phyloP scores from a whole-genome alignment of 2,888 invertebrate species.

The Entomobrya proxima region DNA sequence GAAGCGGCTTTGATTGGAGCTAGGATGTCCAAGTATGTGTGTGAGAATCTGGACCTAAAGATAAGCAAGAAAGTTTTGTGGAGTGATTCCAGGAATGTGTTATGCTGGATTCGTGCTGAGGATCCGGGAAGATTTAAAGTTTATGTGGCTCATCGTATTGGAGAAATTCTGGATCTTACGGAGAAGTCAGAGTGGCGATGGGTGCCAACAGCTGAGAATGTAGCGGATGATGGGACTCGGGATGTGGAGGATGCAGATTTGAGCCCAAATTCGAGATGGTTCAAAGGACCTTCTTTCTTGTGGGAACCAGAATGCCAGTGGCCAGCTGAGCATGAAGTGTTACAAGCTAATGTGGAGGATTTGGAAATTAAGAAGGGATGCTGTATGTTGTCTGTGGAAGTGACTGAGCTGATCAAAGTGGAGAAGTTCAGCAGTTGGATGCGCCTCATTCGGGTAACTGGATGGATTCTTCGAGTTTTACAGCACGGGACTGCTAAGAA shows the following conservation, averaged over 20 bases:
- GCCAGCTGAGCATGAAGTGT: no score
- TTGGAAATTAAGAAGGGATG: neutral
- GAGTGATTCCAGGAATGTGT: constrained; percentile 67
- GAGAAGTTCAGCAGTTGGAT: neutral
- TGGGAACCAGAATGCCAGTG: neutral
- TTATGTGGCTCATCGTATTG: no score
- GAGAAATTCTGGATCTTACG: no score
- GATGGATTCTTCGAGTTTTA: neutral
- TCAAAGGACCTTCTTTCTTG: no score
- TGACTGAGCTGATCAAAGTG: neutral
- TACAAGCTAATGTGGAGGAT: constrained; percentile 58
- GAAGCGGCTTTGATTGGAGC: constrained; percentile 27
- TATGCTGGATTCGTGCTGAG: constrained; percentile 61
- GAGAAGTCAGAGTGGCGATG: no score
- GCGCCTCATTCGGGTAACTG: neutral
- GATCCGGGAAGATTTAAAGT: no score
- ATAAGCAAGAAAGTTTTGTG: no score
- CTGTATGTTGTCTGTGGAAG: neutral
- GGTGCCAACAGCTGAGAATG: no score
- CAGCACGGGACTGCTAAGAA: neutral
- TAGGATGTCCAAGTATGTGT: neutral
- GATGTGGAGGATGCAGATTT: no score
- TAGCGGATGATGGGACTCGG: no score
- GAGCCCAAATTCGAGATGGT: no score
- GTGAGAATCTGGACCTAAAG: neutral